These are phyloP conservation scores for Acrobasis repandana DNA, from an alignment of 2,888 invertebrate species.

Conservation along the genomic window DNA sequence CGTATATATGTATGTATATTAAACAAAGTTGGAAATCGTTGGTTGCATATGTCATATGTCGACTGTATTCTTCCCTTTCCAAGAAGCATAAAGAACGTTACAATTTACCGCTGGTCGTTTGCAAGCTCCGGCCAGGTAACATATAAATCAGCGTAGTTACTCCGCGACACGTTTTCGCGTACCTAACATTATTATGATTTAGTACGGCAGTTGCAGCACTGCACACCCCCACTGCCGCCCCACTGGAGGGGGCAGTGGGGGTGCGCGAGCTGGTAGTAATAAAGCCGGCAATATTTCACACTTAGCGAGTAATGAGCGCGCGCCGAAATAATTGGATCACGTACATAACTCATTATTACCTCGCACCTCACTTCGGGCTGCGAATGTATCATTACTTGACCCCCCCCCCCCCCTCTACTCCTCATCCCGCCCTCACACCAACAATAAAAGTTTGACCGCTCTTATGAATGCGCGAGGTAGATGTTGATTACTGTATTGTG, in stretches of 20 bases:
- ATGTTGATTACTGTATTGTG: background rate
- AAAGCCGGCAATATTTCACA: conserved; percentile 83
- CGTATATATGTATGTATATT: no score
- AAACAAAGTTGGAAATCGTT: no score
- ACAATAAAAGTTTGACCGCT: conserved; percentile 20
- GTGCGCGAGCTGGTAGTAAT: conserved; percentile 68
- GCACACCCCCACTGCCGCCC: conserved; percentile 44
- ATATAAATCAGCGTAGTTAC: conserved; percentile 32
- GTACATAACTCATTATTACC: conserved; percentile 84
- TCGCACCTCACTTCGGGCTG: conserved; percentile 74
- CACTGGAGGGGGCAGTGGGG: conserved; percentile 9
- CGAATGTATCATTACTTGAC: conserved; percentile 77
- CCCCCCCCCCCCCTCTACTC: conserved; percentile 31
- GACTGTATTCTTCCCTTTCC: no score
- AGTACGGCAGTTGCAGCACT: conserved; percentile 72
- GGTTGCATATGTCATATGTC: no score
- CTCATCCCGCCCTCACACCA: conserved; percentile 31
- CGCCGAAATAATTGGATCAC: conserved; percentile 84
- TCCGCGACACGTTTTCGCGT: conserved; percentile 41
- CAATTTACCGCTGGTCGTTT: conserved; percentile 4
- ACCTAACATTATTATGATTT: conserved; percentile 80
- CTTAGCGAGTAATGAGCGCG: conserved; percentile 83
- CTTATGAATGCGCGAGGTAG: conserved; percentile 16
- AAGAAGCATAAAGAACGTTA: background rate
- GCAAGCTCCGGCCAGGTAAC: conserved; percentile 33